phyloP scores from a whole-genome alignment of 92 coral and sea anemone species.

The Palythoa heliodiscus region DNA sequence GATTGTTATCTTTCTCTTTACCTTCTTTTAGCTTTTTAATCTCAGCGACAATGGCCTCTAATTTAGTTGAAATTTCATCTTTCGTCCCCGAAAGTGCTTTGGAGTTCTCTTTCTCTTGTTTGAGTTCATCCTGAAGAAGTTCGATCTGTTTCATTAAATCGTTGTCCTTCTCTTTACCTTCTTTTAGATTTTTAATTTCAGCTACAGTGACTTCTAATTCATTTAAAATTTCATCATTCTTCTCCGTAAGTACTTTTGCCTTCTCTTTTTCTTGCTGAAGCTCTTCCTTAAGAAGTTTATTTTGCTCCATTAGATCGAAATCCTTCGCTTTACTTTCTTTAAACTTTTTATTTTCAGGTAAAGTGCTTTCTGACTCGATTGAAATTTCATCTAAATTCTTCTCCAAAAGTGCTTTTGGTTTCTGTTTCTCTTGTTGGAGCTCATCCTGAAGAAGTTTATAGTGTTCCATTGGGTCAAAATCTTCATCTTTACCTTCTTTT shows the following conservation, averaged over 20 bases:
- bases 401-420: constrained; percentile 42
- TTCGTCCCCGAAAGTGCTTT: constrained; percentile 51
- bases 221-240: constrained; percentile 51
- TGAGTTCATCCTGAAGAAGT: constrained; percentile 56
- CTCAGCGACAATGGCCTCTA: background rate
- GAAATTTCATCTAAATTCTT: constrained; percentile 56
- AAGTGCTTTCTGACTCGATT: constrained; percentile 38
- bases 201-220: constrained; percentile 28
- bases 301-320: constrained; percentile 54
- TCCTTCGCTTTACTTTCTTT: constrained; percentile 36
- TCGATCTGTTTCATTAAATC: constrained; percentile 58
- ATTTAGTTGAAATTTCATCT: constrained; percentile 52
- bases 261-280: constrained; percentile 46
- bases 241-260: constrained; percentile 47
- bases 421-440: constrained; percentile 46
- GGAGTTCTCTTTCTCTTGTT: constrained; percentile 42
- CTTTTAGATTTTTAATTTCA: background rate
- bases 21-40: background rate
- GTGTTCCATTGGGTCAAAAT: constrained; percentile 52
- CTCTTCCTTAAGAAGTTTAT: constrained; percentile 60
- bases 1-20: constrained; percentile 50
- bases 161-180: constrained; percentile 42
- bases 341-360: background rate
- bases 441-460: constrained; percentile 63
- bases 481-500: constrained; percentile 34